Conservation (phyloP, 2,797 vertebrate species). For the Oreortyx pictus region DNA sequence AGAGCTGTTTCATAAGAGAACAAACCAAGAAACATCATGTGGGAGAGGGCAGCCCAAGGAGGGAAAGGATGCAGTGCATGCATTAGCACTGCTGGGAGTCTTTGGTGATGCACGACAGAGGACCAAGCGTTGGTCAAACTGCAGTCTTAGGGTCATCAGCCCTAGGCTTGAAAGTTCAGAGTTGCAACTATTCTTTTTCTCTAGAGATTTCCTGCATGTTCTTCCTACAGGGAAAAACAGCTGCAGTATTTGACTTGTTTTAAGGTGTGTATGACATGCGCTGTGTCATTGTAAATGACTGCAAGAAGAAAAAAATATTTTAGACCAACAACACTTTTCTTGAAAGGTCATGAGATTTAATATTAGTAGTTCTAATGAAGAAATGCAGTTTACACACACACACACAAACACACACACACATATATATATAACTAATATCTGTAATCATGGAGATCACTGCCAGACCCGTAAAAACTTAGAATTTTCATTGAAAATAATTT, state of each 20-base stretch:
- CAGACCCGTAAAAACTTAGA: background rate
- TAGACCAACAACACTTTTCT: background rate
- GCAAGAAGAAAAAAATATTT: background rate
- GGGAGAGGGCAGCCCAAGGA: background rate
- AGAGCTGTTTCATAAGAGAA: background rate
- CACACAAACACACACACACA: background rate
- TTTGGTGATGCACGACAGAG: background rate
- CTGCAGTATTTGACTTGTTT: background rate
- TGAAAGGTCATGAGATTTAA: background rate
- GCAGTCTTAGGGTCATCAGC: background rate
- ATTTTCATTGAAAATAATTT: background rate
- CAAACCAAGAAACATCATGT: background rate
- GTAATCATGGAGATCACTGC: background rate
- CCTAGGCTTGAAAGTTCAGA: background rate
- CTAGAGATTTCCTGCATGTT: background rate
- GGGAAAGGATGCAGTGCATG: fast-evolving
- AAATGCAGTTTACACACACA: background rate
- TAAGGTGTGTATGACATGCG: background rate
- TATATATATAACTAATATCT: background rate
- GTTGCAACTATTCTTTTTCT: background rate
- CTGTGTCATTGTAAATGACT: background rate
- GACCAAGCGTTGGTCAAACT: background rate
- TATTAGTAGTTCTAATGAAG: background rate
- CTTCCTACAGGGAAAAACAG: background rate
- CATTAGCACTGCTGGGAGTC: background rate